These are phyloP conservation scores for Agrochola litura DNA, from an alignment of 2,888 invertebrate species.

Conservation along the genomic window DNA sequence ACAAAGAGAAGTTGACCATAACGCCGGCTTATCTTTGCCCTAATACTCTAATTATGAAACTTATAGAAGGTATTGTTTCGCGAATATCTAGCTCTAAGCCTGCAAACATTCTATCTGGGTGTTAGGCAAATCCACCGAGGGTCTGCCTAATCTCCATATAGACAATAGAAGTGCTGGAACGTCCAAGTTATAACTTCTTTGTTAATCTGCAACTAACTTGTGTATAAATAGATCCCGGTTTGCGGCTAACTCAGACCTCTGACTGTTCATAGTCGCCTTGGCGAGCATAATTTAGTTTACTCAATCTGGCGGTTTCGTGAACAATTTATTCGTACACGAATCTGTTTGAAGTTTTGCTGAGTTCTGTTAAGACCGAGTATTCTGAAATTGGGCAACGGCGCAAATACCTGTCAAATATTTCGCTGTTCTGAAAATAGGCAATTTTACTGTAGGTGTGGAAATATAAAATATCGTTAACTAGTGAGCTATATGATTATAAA, in stretches of 20 bases:
- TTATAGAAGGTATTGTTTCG: slow-evolving; percentile 41
- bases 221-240: slow-evolving; percentile 58
- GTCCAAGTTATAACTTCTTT: slow-evolving; percentile 65
- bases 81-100: slow-evolving; percentile 52
- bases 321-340: slow-evolving; percentile 41
- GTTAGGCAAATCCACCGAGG: slow-evolving; percentile 60
- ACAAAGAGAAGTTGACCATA: not conserved
- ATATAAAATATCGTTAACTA: no score
- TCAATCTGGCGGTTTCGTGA: slow-evolving; percentile 45
- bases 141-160: slow-evolving; percentile 62
- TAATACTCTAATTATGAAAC: slow-evolving; percentile 7
- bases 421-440: no score
- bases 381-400: no score
- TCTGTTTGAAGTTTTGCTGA: slow-evolving; percentile 24
- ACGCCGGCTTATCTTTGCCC: not conserved
- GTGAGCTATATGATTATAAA: no score
- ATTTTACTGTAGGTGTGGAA: no score
- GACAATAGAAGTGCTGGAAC: slow-evolving; percentile 59
- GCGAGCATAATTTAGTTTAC: slow-evolving; percentile 53
- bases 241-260: slow-evolving; percentile 50
- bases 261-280: slow-evolving; percentile 55
- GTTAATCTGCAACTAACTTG: slow-evolving; percentile 64
- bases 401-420: no score
- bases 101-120: slow-evolving; percentile 46
- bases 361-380: slow-evolving; percentile 1